A percentile compares a stretch with the other conserved stretches of the same genome.
phyloP scores from a whole-genome alignment of 2,888 invertebrate species.

The Eremobia ochroleuca region DNA sequence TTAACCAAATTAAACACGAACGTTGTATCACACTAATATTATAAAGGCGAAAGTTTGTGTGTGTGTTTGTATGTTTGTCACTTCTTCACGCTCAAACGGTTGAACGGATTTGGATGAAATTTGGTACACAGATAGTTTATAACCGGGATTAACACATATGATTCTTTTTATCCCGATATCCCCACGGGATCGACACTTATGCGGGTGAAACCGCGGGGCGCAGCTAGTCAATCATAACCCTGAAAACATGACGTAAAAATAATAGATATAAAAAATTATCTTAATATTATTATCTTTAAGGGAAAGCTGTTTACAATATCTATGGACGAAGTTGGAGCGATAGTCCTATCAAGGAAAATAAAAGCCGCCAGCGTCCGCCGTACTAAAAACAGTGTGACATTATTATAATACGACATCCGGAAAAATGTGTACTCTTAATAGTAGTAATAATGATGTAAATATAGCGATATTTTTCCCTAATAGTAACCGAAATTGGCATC shows the following conservation, averaged over 20 bases:
- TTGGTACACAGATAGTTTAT: no score
- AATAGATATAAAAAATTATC: background rate
- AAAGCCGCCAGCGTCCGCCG: slow-evolving; percentile 5
- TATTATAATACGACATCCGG: slow-evolving; percentile 1
- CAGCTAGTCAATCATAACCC: no score
- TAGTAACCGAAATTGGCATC: background rate
- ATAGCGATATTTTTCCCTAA: background rate
- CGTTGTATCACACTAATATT: no score
- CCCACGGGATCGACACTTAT: no score
- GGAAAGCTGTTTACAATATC: background rate
- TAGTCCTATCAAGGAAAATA: background rate
- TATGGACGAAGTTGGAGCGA: background rate
- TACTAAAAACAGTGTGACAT: slow-evolving; percentile 24
- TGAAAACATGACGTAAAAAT: background rate
- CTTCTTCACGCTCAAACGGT: no score
- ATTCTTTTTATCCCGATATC: no score
- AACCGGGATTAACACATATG: no score
- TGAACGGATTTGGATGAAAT: no score
- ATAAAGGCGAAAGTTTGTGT: no score
- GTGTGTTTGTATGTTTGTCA: no score
- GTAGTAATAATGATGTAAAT: background rate
- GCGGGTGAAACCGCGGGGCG: no score
- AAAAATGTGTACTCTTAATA: background rate
- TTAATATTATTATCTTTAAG: background rate
- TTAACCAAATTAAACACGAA: slow-evolving; percentile 2